phyloP scores from a whole-genome alignment of 2,113 vertebrate species.

The Peucedramus taeniatus region DNA sequence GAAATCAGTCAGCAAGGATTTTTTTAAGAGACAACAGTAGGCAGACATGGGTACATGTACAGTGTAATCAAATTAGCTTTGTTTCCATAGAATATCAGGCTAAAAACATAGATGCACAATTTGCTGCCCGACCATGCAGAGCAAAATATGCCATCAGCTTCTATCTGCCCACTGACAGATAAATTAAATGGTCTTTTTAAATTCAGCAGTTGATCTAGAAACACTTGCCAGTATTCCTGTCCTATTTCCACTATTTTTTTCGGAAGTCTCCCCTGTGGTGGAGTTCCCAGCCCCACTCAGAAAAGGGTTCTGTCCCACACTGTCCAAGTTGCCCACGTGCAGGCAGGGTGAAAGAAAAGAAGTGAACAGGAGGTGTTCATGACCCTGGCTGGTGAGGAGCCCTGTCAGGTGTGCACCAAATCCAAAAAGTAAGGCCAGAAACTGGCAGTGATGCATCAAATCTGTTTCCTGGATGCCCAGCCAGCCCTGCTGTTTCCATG shows the following conservation, averaged over 20 bases:
- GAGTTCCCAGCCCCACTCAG: neutral
- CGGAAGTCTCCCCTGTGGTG: neutral
- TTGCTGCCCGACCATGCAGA: constrained; percentile 15
- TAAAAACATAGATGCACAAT: constrained; percentile 56
- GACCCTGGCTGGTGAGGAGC: neutral
- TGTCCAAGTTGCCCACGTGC: fast-evolving
- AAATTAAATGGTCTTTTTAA: constrained; percentile 37
- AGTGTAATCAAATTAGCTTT: constrained; percentile 26
- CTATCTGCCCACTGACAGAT: constrained; percentile 46
- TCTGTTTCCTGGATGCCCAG: neutral
- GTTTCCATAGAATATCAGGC: constrained; percentile 46
- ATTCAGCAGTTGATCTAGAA: neutral
- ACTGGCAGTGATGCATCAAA: neutral
- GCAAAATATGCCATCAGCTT: constrained; percentile 24
- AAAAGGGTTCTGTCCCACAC: neutral
- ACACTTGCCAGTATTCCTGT: neutral
- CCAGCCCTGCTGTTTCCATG: neutral
- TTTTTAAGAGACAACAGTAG: neutral
- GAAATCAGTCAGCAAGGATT: neutral
- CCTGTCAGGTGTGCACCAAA: neutral
- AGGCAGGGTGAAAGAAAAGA: neutral
- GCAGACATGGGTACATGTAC: neutral
- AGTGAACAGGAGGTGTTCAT: neutral
- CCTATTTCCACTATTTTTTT: neutral
- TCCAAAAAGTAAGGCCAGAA: neutral